Evolutionary conservation across 53 echinoderm and acorn worm genomes (phyloP).

Genomic region (Apostichopus leukothele): DNA sequence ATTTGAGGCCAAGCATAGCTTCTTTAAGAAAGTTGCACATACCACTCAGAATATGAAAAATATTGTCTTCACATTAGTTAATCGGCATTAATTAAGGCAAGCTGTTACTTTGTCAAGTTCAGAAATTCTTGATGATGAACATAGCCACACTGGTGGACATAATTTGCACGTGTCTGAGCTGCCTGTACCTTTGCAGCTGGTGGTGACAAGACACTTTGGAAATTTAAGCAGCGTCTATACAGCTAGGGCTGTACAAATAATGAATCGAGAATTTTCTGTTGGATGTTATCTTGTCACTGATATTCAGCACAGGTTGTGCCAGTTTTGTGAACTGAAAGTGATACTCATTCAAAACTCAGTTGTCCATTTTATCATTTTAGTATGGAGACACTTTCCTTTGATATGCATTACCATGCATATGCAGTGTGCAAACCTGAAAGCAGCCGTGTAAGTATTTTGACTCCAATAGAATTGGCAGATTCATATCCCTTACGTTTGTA

Average conservation of each 20-base stretch:
- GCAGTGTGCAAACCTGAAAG: slow-evolving; percentile 9
- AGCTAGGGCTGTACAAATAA: background rate
- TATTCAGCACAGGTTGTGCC: slow-evolving; percentile 28
- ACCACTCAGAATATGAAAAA: slow-evolving; percentile 45
- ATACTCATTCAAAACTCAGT: slow-evolving; percentile 33
- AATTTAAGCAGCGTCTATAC: slow-evolving; percentile 8
- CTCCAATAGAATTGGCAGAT: slow-evolving; percentile 17
- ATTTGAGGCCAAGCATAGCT: slow-evolving; percentile 48
- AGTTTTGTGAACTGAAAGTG: slow-evolving; percentile 33
- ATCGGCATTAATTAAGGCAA: slow-evolving; percentile 34
- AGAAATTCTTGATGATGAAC: slow-evolving; percentile 33
- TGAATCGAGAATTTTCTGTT: slow-evolving; percentile 17
- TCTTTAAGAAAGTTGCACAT: slow-evolving; percentile 44
- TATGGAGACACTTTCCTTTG: slow-evolving; percentile 20
- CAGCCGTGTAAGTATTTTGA: slow-evolving; percentile 33
- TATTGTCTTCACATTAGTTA: slow-evolving; percentile 29
- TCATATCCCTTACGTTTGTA: slow-evolving; percentile 30
- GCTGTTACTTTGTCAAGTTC: slow-evolving; percentile 18
- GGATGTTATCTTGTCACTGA: slow-evolving; percentile 29
- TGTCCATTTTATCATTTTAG: slow-evolving; percentile 12
- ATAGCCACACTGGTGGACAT: slow-evolving; percentile 16
- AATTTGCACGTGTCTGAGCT: background rate
- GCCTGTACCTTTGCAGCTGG: too few relatives aligned
- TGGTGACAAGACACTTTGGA: too few relatives aligned
- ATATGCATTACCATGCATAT: slow-evolving; percentile 26